Percentiles rank a stretch among this genome's conserved stretches.
Evolutionary conservation across 1,140 invertebrate genomes (phyloP).

Genomic region (Phthorimaea operculella): DNA sequence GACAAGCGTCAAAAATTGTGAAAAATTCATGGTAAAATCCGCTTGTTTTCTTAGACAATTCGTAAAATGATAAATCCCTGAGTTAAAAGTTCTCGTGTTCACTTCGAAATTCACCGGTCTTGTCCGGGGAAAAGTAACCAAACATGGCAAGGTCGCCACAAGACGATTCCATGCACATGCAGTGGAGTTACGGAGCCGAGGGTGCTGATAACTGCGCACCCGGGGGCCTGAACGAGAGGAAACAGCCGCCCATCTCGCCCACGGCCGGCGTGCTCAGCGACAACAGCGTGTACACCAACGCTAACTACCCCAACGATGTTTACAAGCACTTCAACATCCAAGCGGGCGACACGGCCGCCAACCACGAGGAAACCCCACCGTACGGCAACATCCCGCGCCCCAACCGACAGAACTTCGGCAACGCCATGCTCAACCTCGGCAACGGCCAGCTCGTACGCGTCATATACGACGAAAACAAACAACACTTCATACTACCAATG

Average conservation of each 20-base stretch:
- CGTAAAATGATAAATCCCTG: slow-evolving; percentile 47
- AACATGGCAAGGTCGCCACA: slow-evolving; percentile 63
- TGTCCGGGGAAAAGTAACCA: slow-evolving; percentile 32
- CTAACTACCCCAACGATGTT: slow-evolving; percentile 48
- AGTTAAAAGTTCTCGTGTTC: slow-evolving; percentile 21
- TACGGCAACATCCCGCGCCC: slow-evolving; percentile 35
- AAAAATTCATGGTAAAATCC: slow-evolving; percentile 36
- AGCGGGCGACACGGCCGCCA: slow-evolving; percentile 29
- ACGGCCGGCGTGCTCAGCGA: slow-evolving; percentile 33
- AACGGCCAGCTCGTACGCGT: slow-evolving; percentile 59
- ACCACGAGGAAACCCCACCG: slow-evolving; percentile 40
- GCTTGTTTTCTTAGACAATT: slow-evolving; percentile 18
- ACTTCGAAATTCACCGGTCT: slow-evolving; percentile 18
- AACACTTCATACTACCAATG: slow-evolving; percentile 57
- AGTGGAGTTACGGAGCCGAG: slow-evolving; percentile 55
- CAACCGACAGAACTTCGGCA: slow-evolving; percentile 51
- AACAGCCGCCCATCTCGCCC: slow-evolving; percentile 31
- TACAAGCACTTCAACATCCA: slow-evolving; percentile 50
- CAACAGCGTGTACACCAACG: slow-evolving; percentile 44
- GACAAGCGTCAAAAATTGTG: slow-evolving; percentile 24
- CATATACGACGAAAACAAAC: slow-evolving; percentile 59
- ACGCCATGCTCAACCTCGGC: slow-evolving; percentile 54
- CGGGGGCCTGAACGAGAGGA: slow-evolving; percentile 40
- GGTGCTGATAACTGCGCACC: slow-evolving; percentile 44
- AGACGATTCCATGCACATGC: slow-evolving; percentile 53